Percentiles rank a stretch among this genome's conserved stretches.
Conservation (phyloP, 2,113 vertebrate species). For the Anoplopoma fimbria region DNA sequence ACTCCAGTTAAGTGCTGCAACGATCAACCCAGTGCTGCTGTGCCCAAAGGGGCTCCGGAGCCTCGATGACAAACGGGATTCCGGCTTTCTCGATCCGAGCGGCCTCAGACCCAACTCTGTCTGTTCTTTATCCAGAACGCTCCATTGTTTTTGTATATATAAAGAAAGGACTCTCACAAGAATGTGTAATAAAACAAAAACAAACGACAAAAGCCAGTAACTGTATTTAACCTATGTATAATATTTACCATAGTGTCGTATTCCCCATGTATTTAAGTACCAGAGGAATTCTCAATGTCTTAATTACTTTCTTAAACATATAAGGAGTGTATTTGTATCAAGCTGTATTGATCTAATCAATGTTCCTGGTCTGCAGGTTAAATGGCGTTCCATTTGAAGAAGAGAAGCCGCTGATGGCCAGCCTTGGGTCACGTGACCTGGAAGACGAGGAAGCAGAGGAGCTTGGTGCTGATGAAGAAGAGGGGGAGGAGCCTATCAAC, state of each 20-base stretch:
- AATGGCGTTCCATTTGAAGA: slow-evolving; percentile 92
- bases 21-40: slow-evolving; percentile 67
- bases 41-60: slow-evolving; percentile 76
- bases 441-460: slow-evolving; percentile 95
- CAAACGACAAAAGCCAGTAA: not conserved
- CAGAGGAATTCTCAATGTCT: not conserved
- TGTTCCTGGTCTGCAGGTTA: slow-evolving; percentile 80
- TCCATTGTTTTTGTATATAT: slow-evolving; percentile 30
- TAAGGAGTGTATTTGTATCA: not conserved
- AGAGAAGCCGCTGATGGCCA: slow-evolving; percentile 88
- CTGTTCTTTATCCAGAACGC: slow-evolving; percentile 10
- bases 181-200: slow-evolving; percentile 22
- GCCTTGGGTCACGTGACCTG: slow-evolving; percentile 88
- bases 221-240: not conserved
- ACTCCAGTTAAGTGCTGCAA: slow-evolving; percentile 80
- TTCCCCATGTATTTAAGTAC: not conserved
- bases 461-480: slow-evolving; percentile 91
- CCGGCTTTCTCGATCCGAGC: slow-evolving; percentile 63
- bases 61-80: slow-evolving; percentile 80
- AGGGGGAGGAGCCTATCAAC: slow-evolving; percentile 83
- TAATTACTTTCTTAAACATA: not conserved
- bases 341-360: not conserved
- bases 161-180: slow-evolving; percentile 24
- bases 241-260: not conserved
- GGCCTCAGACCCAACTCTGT: slow-evolving; percentile 36